Base-by-base conservation (phyloP, 2,113 vertebrate species). In the Orthonyx spaldingii region DNA sequence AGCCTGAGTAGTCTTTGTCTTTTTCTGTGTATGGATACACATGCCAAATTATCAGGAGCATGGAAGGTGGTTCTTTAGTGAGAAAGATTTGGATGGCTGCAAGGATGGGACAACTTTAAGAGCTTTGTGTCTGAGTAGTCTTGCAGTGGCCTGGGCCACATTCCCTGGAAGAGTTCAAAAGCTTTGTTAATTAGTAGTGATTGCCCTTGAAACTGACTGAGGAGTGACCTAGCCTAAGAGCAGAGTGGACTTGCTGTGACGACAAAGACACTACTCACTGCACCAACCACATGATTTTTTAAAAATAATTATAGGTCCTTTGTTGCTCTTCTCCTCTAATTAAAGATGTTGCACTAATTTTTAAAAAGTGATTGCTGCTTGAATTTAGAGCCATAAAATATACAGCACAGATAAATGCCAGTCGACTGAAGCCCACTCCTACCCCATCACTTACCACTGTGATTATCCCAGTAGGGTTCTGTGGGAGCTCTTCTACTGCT, bases 251-350 rank as follows among this genome's bases (percentile, higher is more conserved):
- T 92, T 0, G 0, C n/a, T 35, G 55, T 83, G 65, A 89, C 37
- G 35, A 93, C 91, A 87, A 94, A 92, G 81, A 57, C 69, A 46
- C 61, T 39, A 49, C 35, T 84, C 75, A 85, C 50, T 85, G 55
- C 84, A 83, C 86, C 74, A 61, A 44, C 30, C 37, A 79, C 30
- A 4, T 7, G 16, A 33, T 46, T 10, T 5, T 42, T 10, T 42
- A 42, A 42, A 20, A 42, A 28, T 53, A 96, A 96, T 96, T 93
- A 94, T 9, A 86, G 41, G 57, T 52, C 95, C 74, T 89, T 57
- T 53, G 49, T 93, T 92, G 72, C 41, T 57, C 44, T 69, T 89
- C 53, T 84, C 76, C 64, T 93, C 74, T 94, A 96, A 96, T 96
- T 93, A 94, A 91, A 79, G 61, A 74, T n/a, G 59, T 27, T 33